Base-by-base conservation (phyloP, 2,888 invertebrate species). In the Dorcus hopei region DNA sequence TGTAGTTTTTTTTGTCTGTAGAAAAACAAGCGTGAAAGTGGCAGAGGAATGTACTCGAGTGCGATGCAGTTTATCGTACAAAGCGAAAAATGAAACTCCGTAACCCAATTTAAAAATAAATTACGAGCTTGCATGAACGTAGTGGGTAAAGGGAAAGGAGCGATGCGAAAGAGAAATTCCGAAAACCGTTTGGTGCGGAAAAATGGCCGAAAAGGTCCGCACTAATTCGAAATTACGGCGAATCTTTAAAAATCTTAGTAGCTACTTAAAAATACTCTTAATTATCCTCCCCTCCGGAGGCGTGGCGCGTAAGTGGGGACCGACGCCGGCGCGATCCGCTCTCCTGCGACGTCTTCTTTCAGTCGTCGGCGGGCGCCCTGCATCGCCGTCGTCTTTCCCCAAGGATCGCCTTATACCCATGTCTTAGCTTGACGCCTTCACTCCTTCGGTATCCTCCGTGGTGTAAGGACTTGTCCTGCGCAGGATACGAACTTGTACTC, bases 281-380 rank as follows among this genome's bases (percentile, higher is more conserved):
- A 77, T 76, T 77, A 76, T 72, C 76, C 77, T 66, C 68, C 76
- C 76, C 74, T 68, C 65, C 64, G 74, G 74, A 73, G 77, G 76
- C 76, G 77, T 75, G 76, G 71, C 72, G 67, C 67, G 69, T 68
- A 64, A 70, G 72, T 64, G 70, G 64, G 68, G 67, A 73, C 68
- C 66, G 79, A 79, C 64, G 80, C 61, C 66, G 73, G 74, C 74
- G 74, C 74, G 73, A 73, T 69, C 68, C 72, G 70, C 66, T 64
- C 72, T 71, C 72, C 73, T 73, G 72, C 76, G 74, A 76, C 77
- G 77, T 77, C 78, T 77, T 78, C 74, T 74, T 74, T 75, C 78
- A 79, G 79, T 78, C 78, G 77, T 72, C 77, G 76, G 74, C 76
- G 73, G 77, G 73, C 77, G 76, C 74, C 77, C 74, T 75, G 73